Evolutionary conservation across 1,140 invertebrate species (phyloP), one percentile per base, ranked within the genome.

Genomic region (Scaptomyza hsui): DNA sequence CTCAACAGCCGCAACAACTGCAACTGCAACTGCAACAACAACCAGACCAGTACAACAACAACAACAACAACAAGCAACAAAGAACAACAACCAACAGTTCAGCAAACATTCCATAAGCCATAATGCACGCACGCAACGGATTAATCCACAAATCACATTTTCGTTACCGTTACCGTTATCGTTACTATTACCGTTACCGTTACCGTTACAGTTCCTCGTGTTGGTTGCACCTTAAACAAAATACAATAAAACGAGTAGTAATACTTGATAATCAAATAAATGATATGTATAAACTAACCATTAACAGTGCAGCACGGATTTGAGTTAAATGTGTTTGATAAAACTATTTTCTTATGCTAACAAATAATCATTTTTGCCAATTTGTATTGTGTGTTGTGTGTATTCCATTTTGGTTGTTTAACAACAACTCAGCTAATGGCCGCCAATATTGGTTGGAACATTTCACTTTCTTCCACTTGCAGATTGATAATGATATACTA

Each of bases 401-500:
- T 81, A 44, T n/a, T 47, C 4, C n/a, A 18, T 15, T 24, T 37
- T 15, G 21, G 41, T 32, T 15, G 42, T 21, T 13, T 44, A 16
- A 44, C 37, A 59, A 37, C 55, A 37, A 21, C 4, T 10, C 7
- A 32, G 41, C 60, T 82, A 75, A 83, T 72, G 15, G 7, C 5
- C 13, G 35, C 48, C 71, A 59, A 19, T 18, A 24, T 12, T 42
- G 71, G 70, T 82, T 68, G 70, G 67, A 52, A 51, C 55, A 60
- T 42, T 42, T 42, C 37, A 29, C n/a, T 10, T 71, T 61, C 29
- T 35, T 47, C 6, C 39, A 26, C 12, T 86, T 90, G 42, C 75
- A 91, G 91, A 91, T 91, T 19, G 94, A 95, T 42, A 97, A 97
- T 83, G 97, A 97, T 78, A 97, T 97, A 51, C 92, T 97, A 4